These are phyloP conservation scores for Meandrina meandrites DNA, from an alignment of 92 coral and sea anemone species.

Conservation along the genomic window DNA sequence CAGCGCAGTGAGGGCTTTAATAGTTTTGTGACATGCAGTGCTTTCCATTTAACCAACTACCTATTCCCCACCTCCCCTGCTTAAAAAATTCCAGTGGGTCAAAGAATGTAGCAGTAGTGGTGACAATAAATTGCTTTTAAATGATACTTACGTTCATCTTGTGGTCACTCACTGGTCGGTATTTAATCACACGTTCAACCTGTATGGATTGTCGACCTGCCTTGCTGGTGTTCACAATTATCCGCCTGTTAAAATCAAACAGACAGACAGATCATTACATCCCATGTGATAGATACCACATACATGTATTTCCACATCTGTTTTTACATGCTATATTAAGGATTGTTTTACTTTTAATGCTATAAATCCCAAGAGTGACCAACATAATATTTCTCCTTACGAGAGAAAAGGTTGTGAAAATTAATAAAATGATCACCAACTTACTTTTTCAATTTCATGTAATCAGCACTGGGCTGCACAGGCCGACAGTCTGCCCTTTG, in stretches of 20 bases:
- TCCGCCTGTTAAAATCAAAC: conserved; percentile 47
- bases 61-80: no score
- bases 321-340: no score
- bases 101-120: background rate
- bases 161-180: conserved; percentile 89
- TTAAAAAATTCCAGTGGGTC: no score
- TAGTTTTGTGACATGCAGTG: no score
- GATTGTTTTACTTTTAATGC: no score
- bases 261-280: background rate
- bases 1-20: no score
- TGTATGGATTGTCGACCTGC: conserved; percentile 83
- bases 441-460: conserved; percentile 89
- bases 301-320: background rate
- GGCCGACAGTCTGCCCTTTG: conserved; percentile 97
- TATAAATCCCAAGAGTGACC: no score
- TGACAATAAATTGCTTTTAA: background rate
- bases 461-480: conserved; percentile 78
- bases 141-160: conserved; percentile 86
- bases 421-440: background rate
- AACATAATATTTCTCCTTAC: no score
- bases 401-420: no score
- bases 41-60: no score
- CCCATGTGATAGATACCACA: background rate
- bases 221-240: conserved; percentile 75
- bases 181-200: conserved; percentile 71